These are phyloP conservation scores for Stigmatopora nigra DNA, from an alignment of 2,113 vertebrate species.

Conservation along the genomic window DNA sequence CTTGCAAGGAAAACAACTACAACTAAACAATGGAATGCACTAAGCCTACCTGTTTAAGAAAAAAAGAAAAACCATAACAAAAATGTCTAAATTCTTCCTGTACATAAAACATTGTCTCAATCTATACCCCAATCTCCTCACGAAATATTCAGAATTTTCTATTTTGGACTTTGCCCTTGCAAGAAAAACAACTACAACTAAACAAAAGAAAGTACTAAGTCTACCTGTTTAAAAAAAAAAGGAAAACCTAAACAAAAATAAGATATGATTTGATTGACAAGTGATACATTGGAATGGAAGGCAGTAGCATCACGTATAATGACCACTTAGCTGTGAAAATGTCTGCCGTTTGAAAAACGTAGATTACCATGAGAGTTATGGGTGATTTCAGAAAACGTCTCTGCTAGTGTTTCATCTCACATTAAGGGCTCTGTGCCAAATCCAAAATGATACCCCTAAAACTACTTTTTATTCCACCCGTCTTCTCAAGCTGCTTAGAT, in stretches of 20 bases:
- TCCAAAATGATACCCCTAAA: conserved; percentile 37
- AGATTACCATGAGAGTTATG: conserved; percentile 28
- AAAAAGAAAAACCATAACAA: conserved; percentile 11
- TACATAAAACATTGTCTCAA: conserved; percentile 20
- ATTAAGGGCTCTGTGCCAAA: conserved; percentile 44
- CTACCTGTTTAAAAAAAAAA: conserved; percentile 6
- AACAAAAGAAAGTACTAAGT: conserved; percentile 7
- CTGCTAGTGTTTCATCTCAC: conserved; percentile 38
- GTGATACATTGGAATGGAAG: conserved; percentile 14
- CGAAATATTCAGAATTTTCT: conserved; percentile 40
- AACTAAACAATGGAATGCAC: conserved; percentile 15
- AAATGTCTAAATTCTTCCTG: too few species aligned
- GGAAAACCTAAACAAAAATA: conserved; percentile 15
- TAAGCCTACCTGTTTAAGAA: background rate
- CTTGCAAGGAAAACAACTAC: conserved; percentile 5
- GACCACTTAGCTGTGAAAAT: conserved; percentile 19
- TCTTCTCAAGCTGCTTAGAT: conserved; percentile 30
- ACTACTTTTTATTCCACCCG: conserved; percentile 32
- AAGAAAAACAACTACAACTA: conserved; percentile 10
- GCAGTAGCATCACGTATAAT: conserved; percentile 27
- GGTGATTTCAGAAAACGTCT: conserved; percentile 40
- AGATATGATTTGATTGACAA: conserved; percentile 34
- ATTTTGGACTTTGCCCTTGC: conserved; percentile 13
- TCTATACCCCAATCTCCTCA: conserved; percentile 22
- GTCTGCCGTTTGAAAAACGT: conserved; percentile 26